Conservation (phyloP, 2,888 invertebrate species). For the Habroteleia sp. region DNA sequence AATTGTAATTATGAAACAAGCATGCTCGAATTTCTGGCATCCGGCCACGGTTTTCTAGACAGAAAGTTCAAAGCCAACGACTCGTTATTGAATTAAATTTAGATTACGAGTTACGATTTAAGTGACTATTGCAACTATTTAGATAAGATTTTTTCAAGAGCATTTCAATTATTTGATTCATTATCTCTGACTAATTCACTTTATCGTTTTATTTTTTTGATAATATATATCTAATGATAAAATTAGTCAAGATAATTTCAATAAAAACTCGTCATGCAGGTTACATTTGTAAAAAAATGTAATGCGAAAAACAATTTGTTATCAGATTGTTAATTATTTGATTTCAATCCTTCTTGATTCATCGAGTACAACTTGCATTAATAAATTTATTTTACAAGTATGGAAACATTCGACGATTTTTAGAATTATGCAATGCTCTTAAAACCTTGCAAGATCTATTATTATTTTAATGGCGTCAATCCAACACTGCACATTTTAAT, state of each 20-base stretch:
- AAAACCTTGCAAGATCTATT: constrained; percentile 57
- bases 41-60: constrained; percentile 26
- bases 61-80: constrained; percentile 55
- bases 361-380: constrained; percentile 24
- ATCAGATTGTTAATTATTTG: constrained; percentile 11
- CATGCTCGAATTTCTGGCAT: constrained; percentile 35
- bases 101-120: constrained; percentile 22
- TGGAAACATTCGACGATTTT: constrained; percentile 39
- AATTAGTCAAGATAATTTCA: too few species aligned
- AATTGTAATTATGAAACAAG: constrained; percentile 48
- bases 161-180: constrained; percentile 1
- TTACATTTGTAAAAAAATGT: too few species aligned
- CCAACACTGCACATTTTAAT: constrained; percentile 32
- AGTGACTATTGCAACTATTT: constrained; percentile 15
- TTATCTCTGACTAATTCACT: constrained; percentile 5
- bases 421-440: constrained; percentile 37
- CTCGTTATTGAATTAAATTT: constrained; percentile 51
- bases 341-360: constrained; percentile 21
- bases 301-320: too few species aligned
- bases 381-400: constrained; percentile 15
- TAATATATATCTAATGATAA: too few species aligned
- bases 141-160: constrained; percentile 27
- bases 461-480: constrained; percentile 61
- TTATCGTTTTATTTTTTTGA: too few species aligned
- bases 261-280: too few species aligned